phyloP scores from a whole-genome alignment of 92 coral and sea anemone genomes.

The Umimayanthus chanpuru region DNA sequence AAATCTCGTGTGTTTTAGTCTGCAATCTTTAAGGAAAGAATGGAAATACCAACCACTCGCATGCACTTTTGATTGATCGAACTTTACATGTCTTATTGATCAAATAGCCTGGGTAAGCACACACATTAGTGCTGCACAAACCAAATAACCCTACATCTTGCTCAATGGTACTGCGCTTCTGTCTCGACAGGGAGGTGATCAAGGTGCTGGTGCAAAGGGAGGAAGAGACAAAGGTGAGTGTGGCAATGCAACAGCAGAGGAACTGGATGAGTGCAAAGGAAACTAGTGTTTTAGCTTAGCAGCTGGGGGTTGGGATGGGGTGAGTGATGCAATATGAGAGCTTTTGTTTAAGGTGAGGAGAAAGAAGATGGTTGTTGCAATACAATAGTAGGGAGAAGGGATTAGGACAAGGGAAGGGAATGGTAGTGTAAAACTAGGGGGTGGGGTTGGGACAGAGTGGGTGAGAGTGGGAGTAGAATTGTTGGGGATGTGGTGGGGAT shows the following conservation, averaged over 20 bases:
- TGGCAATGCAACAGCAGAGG: not conserved
- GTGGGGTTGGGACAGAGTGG: not conserved
- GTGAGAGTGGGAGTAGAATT: too few species aligned
- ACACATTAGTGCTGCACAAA: not conserved
- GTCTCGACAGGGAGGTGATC: constrained; percentile 71
- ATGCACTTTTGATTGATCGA: not conserved
- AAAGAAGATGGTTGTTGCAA: not conserved
- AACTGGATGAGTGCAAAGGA: not conserved
- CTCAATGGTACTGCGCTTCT: constrained; percentile 24
- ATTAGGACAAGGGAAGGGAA: too few species aligned
- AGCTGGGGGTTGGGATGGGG: not conserved
- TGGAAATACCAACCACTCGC: not conserved
- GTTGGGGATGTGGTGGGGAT: not conserved
- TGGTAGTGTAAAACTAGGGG: not conserved
- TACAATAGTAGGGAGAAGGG: too few species aligned
- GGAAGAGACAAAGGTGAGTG: constrained; percentile 69
- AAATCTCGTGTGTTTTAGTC: not conserved
- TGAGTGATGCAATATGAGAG: too few species aligned
- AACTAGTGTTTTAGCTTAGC: not conserved
- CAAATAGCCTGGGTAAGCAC: not conserved
- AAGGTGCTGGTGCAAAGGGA: constrained; percentile 46
- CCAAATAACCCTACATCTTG: not conserved
- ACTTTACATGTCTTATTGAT: not conserved
- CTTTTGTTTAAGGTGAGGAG: not conserved
- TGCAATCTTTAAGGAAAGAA: not conserved